Evolutionary conservation across 64 coral and sea anemone genomes (phyloP).

Genomic region (Dendronephthya gigantea): DNA sequence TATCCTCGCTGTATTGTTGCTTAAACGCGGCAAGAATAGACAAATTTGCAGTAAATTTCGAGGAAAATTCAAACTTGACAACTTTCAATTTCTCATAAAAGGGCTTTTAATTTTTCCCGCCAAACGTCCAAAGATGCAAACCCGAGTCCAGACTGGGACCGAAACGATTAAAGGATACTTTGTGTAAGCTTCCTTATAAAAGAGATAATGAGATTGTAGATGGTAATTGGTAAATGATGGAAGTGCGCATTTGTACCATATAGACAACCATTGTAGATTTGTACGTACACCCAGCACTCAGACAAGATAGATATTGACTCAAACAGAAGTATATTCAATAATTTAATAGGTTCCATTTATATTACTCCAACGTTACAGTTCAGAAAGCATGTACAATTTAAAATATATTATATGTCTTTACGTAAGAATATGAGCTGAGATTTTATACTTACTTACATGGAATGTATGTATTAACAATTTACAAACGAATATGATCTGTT

Average conservation of each 20-base stretch:
- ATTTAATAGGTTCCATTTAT: not conserved
- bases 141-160: not conserved
- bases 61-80: not conserved
- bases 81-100: not conserved
- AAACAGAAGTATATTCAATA: not conserved
- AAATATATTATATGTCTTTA: not conserved
- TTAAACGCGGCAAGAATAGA: not conserved
- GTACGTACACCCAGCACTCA: too few relatives aligned
- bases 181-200: not conserved
- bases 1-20: not conserved
- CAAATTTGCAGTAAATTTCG: not conserved
- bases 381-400: not conserved
- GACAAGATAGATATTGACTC: not conserved
- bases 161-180: not conserved
- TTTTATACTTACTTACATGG: not conserved
- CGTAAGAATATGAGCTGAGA: not conserved
- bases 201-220: too few relatives aligned
- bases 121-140: not conserved
- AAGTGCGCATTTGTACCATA: too few relatives aligned
- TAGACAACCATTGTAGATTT: too few relatives aligned
- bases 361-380: not conserved
- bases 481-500: not conserved
- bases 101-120: not conserved
- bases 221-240: not conserved
- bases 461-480: not conserved